Conservation (phyloP, 2,113 vertebrate genomes). For the Grus americana region DNA sequence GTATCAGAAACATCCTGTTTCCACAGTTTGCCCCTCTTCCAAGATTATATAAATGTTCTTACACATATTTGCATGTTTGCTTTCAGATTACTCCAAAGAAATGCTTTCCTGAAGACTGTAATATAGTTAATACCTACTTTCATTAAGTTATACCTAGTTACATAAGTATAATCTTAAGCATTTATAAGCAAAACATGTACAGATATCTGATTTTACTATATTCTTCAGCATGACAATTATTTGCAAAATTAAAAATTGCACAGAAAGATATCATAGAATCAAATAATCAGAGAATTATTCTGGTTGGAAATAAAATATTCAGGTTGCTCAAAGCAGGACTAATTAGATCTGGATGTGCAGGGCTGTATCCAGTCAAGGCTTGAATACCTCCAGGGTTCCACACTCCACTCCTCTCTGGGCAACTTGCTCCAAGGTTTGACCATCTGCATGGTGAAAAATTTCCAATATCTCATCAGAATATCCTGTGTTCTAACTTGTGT, state of each 20-base stretch:
- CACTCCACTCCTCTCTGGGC: not conserved
- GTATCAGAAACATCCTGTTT: not conserved
- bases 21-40: not conserved
- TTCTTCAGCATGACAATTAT: not conserved
- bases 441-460: not conserved
- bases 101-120: not conserved
- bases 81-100: not conserved
- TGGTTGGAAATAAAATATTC: not conserved
- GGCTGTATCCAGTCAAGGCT: not conserved
- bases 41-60: not conserved
- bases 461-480: not conserved
- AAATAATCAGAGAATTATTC: not conserved
- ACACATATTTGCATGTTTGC: not conserved
- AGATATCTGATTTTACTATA: not conserved
- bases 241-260: not conserved
- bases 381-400: fast-evolving
- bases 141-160: not conserved
- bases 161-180: not conserved
- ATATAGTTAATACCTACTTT: not conserved
- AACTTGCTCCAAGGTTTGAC: not conserved
- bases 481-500: not conserved
- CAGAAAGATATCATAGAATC: not conserved
- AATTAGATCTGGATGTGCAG: not conserved
- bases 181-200: not conserved
- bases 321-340: not conserved